Base-by-base conservation (phyloP, 2,888 invertebrate genomes). In the Drosophila prolongata region DNA sequence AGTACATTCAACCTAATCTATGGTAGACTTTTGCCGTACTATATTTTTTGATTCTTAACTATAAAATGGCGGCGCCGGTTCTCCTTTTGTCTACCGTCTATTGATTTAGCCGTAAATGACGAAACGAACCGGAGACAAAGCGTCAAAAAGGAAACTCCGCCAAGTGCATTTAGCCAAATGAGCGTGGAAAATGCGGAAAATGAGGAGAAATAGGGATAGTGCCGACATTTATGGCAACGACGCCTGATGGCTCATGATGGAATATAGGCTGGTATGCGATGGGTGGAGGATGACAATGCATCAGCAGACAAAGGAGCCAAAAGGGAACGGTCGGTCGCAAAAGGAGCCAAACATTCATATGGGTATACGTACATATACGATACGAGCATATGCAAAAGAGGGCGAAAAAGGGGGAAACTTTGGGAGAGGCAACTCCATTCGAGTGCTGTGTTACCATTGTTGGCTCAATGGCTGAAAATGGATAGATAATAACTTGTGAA, bases 401-500 rank as follows among this genome's bases (percentile, higher is more conserved):
- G 9, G 9, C 2, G 24, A 47, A 3, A 27, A 6, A 14, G 6
- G 3, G 27, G 11, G 8, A 37, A 16, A 16, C 16, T 10, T 8
- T 14, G 24, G 16, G 34, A n/a, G 42, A 11, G 34, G 37, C 44
- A 62, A 38, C 83, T 76, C 60, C 72, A 57, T 58, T 87, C 37
- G 43, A 59, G 62, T 60, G 69, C 52, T 58, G 58, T 69, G 65
- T 69, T 62, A 73, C 66, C 66, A 74, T 59, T 80, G 78, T 81
- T 87, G 77, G 59, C 59, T 85, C 76, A 85, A 81, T 83, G 88
- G 73, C 75, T 88, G 40, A 37, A 85, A 83, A 83, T 87, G 82
- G 80, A 83, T 87, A 82, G 82, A 83, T 83, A 83, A 83, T 83
- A 83, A 83, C 88, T 83, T 83, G 88, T 83, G 82, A 82, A 87